phyloP scores from a whole-genome alignment of 2,797 vertebrate species.

The Manis javanica region DNA sequence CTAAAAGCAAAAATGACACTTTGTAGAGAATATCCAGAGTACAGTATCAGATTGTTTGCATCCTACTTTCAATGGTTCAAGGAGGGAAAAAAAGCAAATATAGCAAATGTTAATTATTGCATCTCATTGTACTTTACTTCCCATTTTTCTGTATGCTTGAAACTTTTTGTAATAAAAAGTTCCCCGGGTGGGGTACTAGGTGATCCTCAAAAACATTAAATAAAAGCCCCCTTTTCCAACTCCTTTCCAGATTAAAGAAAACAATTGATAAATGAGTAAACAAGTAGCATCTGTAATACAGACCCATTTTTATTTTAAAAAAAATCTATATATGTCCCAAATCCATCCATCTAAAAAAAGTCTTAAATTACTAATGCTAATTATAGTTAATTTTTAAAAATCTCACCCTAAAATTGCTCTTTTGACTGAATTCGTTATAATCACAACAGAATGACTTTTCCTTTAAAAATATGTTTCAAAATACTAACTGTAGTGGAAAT shows the following conservation, averaged over 20 bases:
- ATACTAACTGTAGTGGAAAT: not conserved
- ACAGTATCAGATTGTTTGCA: not conserved
- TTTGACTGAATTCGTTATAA: constrained; percentile 11
- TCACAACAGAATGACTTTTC: not conserved
- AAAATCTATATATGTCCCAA: not conserved
- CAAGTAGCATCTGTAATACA: not conserved
- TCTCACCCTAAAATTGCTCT: not conserved
- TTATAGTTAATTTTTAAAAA: not conserved
- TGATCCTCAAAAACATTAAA: not conserved
- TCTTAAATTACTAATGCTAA: not conserved
- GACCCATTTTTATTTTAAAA: not conserved
- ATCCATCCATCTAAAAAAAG: not conserved
- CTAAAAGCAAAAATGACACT: not conserved
- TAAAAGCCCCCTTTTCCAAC: not conserved
- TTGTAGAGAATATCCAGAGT: not conserved
- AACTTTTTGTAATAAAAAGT: not conserved
- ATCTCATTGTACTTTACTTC: not conserved
- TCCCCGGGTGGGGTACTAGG: not conserved
- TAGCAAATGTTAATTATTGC: not conserved
- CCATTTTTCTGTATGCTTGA: not conserved
- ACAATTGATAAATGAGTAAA: not conserved
- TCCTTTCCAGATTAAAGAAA: constrained; percentile 27
- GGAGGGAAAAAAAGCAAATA: not conserved
- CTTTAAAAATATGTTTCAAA: not conserved
- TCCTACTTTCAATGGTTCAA: not conserved